Evolutionary conservation across 1,140 invertebrate genomes (phyloP), one percentile per base, ranked within the genome.

Genomic region (Melanaphis sacchari): DNA sequence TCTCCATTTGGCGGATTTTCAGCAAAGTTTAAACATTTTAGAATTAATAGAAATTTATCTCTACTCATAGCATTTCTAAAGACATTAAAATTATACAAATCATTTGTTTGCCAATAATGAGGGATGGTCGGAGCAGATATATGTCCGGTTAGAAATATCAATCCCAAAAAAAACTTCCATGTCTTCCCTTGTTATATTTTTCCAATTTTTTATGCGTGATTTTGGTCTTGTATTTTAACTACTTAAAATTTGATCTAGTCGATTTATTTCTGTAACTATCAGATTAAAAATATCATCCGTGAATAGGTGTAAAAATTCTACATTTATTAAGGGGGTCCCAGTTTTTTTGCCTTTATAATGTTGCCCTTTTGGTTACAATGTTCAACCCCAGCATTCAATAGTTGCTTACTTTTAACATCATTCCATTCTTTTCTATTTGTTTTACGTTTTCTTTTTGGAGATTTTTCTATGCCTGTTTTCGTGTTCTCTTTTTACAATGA

Each of bases 41-140:
- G 2, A 11, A 89, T 49, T 89, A 49, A 22, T 49, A 36, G 52
- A 52, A 89, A 89, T 46, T 8, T 89, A 7, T 89, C 49, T n/a
- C 43, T 89, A 89, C 31, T 52, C 43, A 89, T 89, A 0, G 31
- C 31, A 89, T 46, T 89, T 36, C n/a, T 89, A 89, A 89, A 85
- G 43, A 43, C 40, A 22, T 46, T 36, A 52, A 89, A 36, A 89
- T 89, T 89, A 9, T 49, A 49, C 18, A 49, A 38, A 49, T 89
- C 31, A 41, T 49, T 89, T 36, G 3, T 46, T 89, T 89, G 8
- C 49, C 87, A 85, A 85, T 85, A 85, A 85, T 85, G 82, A 0
- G 82, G 0, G 22, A 18, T 85, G n/a, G 82, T 85, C 11, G 82
- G 82, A 85, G n/a, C 40, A 26, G 24, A 2, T 85, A 15, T 52